Percentiles rank a stretch among this genome's conserved stretches.
These are phyloP conservation scores for Plectus sambesii DNA, from an alignment of 1,140 invertebrate species.

Conservation along the genomic window DNA sequence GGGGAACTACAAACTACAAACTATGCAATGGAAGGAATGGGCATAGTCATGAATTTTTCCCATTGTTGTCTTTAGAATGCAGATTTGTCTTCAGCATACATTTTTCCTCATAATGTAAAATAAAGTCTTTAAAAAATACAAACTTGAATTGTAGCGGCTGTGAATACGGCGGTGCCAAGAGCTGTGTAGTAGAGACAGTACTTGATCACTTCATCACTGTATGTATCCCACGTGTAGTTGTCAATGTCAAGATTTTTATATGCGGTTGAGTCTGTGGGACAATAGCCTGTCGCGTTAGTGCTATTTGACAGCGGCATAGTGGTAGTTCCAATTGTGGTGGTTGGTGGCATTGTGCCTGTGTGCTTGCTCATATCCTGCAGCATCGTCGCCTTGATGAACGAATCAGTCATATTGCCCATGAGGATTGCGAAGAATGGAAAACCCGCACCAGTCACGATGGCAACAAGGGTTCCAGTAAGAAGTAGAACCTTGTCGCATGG, in stretches of 20 bases:
- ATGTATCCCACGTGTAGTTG: slow-evolving; percentile 1
- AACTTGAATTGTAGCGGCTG: slow-evolving; percentile 23
- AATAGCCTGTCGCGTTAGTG: no score
- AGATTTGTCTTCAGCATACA: no score
- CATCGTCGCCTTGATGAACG: slow-evolving; percentile 6
- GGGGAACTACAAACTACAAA: slow-evolving; percentile 41
- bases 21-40: no score
- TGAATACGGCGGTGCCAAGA: slow-evolving; percentile 21
- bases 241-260: no score
- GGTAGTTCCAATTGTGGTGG: no score
- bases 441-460: slow-evolving; percentile 19
- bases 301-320: no score
- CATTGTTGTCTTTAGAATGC: slow-evolving; percentile 6
- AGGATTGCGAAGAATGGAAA: slow-evolving; percentile 24
- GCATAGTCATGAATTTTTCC: neutral
- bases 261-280: no score
- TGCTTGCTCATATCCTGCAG: no score
- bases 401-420: slow-evolving; percentile 17
- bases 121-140: slow-evolving; percentile 7
- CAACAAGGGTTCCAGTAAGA: slow-evolving; percentile 15
- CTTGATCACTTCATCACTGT: slow-evolving; percentile 15
- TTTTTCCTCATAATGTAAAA: neutral
- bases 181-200: slow-evolving; percentile 25
- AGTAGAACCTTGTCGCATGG: slow-evolving; percentile 18
- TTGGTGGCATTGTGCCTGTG: no score